A percentile compares a stretch with the other conserved stretches of the same genome.
These are phyloP conservation scores for Panzeria rudis DNA, from an alignment of 2,888 invertebrate species.

Conservation along the genomic window DNA sequence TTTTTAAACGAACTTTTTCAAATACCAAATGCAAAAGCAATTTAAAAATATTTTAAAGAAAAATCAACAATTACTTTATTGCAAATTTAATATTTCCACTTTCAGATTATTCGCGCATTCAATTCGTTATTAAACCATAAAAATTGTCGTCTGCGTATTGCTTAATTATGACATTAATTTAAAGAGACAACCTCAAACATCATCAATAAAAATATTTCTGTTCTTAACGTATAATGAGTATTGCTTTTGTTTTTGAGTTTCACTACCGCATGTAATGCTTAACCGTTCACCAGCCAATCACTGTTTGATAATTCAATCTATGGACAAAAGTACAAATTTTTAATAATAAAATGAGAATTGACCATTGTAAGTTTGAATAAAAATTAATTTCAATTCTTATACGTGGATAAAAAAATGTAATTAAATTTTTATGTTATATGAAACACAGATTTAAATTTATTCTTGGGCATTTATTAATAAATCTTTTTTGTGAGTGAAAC, in stretches of 20 bases:
- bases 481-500: no score
- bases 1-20: no score
- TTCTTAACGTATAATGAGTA: conserved; percentile 30
- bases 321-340: not conserved
- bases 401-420: no score
- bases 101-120: not conserved
- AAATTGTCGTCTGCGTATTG: not conserved
- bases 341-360: not conserved
- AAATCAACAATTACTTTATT: not conserved
- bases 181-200: not conserved
- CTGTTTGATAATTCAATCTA: not conserved
- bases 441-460: no score
- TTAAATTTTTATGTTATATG: no score
- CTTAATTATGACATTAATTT: conserved; percentile 10
- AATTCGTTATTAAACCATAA: not conserved
- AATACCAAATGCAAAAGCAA: no score
- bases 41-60: not conserved
- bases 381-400: no score
- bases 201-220: conserved; percentile 29
- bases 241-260: not conserved
- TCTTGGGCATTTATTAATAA: no score
- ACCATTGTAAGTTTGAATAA: not conserved
- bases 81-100: not conserved
- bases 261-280: not conserved
- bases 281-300: not conserved